Evolutionary conservation across 2,888 invertebrate species (phyloP), one percentile per base, ranked within the genome.

Genomic region (Cerastoderma edule): DNA sequence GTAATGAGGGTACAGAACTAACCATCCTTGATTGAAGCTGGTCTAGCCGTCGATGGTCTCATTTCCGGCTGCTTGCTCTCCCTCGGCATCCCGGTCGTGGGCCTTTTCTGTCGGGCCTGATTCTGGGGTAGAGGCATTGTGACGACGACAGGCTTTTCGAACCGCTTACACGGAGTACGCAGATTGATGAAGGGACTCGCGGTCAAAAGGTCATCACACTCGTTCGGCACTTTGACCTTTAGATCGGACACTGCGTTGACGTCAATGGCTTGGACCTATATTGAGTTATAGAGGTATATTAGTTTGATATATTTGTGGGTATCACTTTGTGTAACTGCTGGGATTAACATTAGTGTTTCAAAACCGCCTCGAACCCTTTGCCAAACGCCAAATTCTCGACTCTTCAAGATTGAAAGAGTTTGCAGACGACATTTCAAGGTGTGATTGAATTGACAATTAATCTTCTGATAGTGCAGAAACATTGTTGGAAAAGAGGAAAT

Each of bases 241-340:
- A 91, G 70, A n/a, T 90, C 91, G 0, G 85, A 75, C 3, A 91
- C 83, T 0, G 84, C 57, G 46, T 83, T 69, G 24, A 83, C 74
- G 56, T 91, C 91, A 6, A 91, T 82, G 0, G 87, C 83, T 53
- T 90, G 89, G 27, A 90, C 85, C 91, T 91, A 67, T 5, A 19
- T 4, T 22, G n/a, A n/a, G n/a, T n/a, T n/a, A n/a, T n/a, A n/a
- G n/a, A n/a, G n/a, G n/a, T n/a, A n/a, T n/a, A n/a, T n/a, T n/a
- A n/a, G n/a, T n/a, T n/a, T n/a, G n/a, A n/a, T n/a, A n/a, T n/a
- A n/a, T n/a, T n/a, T n/a, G n/a, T n/a, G n/a, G n/a, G n/a, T n/a
- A n/a, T n/a, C n/a, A n/a, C n/a, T n/a, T n/a, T n/a, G n/a, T n/a
- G n/a, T n/a, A n/a, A n/a, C n/a, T n/a, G n/a, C n/a, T n/a, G n/a